Evolutionary conservation across 2,888 invertebrate species (phyloP).

Genomic region (Muscina levida): DNA sequence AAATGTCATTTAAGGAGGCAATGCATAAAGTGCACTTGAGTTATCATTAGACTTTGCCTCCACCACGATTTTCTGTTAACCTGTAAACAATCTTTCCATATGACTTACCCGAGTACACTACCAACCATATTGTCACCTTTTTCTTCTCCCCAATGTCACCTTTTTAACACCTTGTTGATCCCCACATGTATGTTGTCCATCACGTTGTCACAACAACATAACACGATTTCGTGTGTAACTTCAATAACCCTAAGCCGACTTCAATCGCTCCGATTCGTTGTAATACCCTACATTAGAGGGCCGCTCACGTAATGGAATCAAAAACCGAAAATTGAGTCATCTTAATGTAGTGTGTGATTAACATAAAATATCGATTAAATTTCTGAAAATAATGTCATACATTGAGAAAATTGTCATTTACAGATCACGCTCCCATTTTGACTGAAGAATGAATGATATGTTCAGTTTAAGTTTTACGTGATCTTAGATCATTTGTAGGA

Average conservation of each 20-base stretch:
- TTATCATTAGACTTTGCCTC: no score
- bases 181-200: slow-evolving; percentile 44
- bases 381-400: neutral
- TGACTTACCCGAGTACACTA: no score
- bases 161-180: slow-evolving; percentile 32
- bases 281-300: slow-evolving; percentile 32
- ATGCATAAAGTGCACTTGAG: no score
- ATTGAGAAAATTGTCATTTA: slow-evolving; percentile 46
- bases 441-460: slow-evolving; percentile 21
- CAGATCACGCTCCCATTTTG: slow-evolving; percentile 43
- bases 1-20: no score
- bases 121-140: no score
- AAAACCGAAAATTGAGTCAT: slow-evolving; percentile 71
- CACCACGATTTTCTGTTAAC: no score
- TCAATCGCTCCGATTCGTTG: neutral
- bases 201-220: slow-evolving; percentile 54
- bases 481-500: slow-evolving; percentile 30
- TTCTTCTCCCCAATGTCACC: no score
- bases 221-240: slow-evolving; percentile 33
- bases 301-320: slow-evolving; percentile 50
- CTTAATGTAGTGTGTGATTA: slow-evolving; percentile 69
- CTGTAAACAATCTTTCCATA: no score
- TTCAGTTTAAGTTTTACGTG: slow-evolving; percentile 29
- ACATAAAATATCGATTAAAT: slow-evolving; percentile 72
- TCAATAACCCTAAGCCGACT: slow-evolving; percentile 22